Evolutionary conservation across 2,113 vertebrate species (phyloP), one percentile per base, ranked within the genome.

Genomic region (Lates calcarifer): DNA sequence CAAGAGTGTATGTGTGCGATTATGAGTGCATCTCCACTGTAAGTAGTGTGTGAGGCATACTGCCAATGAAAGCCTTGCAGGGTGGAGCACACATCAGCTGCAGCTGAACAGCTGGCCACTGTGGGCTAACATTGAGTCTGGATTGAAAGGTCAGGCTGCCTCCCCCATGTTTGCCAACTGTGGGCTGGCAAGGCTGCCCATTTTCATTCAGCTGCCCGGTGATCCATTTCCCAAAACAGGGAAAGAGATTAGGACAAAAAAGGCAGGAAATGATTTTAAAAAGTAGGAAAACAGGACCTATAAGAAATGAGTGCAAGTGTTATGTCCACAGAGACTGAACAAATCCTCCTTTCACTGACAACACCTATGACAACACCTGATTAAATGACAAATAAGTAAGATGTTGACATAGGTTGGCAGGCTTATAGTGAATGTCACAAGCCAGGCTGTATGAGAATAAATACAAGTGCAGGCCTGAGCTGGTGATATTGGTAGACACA

Each of bases 1-100:
- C 15, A 20, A 35, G 71, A 17, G 33, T 65, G 64, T 57, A 22
- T 57, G 20, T 22, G 55, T 53, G 35, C 39, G 45, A 51, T 33
- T 58, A 37, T 45, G 76, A 55, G 61, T 53, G 62, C 1, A 13
- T 67, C n/a, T 79, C 60, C 31, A 22, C 29, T 74, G 63, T 22
- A 57, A 81, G 80, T 71, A 68, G 81, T 66, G 57, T 63, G 62
- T 57, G 75, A 74, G 90, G 87, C 90, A 78, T 55, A 67, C 74
- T 87, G 90, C 90, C 92, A 93, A 91, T 86, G 58, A 90, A 93
- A 92, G 68, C 87, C 81, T 79, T 33, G 51, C 67, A 88, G 89
- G 90, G 93, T 91, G 92, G 92, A 92, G 90, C 92, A 71, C 85
- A 82, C 81, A 89, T 92, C 89, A 87, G 90, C 90, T 89, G 77